phyloP scores from a whole-genome alignment of 2,888 invertebrate genomes.

The Dysmachus trigonus region DNA sequence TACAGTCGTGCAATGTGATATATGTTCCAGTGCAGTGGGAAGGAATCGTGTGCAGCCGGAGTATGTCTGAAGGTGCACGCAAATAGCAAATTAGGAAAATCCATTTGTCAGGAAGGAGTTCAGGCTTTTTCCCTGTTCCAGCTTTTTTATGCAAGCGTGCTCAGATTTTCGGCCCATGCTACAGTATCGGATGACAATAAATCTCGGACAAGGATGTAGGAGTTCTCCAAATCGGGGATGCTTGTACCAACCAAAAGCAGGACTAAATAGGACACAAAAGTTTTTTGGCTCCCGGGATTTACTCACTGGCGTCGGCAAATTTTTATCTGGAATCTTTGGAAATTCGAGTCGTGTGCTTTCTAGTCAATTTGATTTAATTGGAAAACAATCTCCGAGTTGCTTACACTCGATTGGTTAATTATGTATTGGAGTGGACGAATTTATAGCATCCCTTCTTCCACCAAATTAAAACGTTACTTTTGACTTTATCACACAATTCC shows the following conservation, averaged over 20 bases:
- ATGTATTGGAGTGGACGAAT: constrained; percentile 32
- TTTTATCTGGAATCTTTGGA: constrained; percentile 33
- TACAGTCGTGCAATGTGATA: constrained; percentile 13
- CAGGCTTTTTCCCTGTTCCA: background rate
- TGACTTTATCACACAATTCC: constrained; percentile 29
- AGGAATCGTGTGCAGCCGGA: constrained; percentile 37
- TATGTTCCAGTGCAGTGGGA: constrained; percentile 26
- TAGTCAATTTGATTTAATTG: constrained; percentile 41
- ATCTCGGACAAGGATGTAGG: constrained; percentile 36
- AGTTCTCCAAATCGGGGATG: background rate
- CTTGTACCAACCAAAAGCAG: constrained; percentile 2
- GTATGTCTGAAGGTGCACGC: constrained; percentile 35
- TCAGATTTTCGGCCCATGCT: constrained; percentile 32
- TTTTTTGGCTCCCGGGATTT: background rate
- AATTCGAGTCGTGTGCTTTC: constrained; percentile 43
- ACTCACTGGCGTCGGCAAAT: constrained; percentile 33
- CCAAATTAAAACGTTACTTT: constrained; percentile 33
- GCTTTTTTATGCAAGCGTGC: constrained; percentile 3
- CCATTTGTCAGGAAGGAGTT: constrained; percentile 31
- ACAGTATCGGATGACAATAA: constrained; percentile 36
- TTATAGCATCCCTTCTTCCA: constrained; percentile 28
- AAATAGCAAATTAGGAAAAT: constrained; percentile 40
- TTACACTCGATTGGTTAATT: constrained; percentile 40
- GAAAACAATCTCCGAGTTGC: constrained; percentile 40
- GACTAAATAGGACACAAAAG: constrained; percentile 26